Base-by-base conservation (phyloP, 2,797 vertebrate genomes). In the Peromyscus attwateri region DNA sequence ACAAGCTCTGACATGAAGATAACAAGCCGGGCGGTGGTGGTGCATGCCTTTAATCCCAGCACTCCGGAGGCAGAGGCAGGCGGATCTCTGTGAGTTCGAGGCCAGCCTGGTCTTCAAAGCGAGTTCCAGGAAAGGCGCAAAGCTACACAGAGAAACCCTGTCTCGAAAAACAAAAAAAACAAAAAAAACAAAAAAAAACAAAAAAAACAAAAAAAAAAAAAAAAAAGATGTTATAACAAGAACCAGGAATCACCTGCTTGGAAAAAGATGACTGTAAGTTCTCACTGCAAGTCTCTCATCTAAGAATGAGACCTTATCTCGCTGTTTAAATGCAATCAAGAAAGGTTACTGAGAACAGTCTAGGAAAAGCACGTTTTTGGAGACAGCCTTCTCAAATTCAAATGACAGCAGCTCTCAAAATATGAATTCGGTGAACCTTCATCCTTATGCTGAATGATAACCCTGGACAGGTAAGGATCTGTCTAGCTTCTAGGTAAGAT, bases 381-480 rank as follows among this genome's bases (percentile, higher is more conserved):
- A 68, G 73, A n/a, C 10, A 37, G n/a, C 19, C 83, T 94, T 91
- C 64, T 96, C n/a, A 43, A 62, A 87, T 55, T 92, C 57, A 49
- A 37, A 64, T n/a, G 75, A 87, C 0, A 23, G 68, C 3, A 37
- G 76, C 57, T 77, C 34, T 95, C 49, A n/a, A 40, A 76, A 14
- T 27, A 31, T 3, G 31, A 89, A 49, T 55, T 83, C 5, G 12
- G 87, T 70, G 60, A 92, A 70, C 7, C 19, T 70, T 82, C 49
- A 17, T 40, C 46, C 46, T 71, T 3, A 34, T 2, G 3, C 4
- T 23, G 43, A 81, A 76, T 70, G 70, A 34, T 40, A 88, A 43
- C 71, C 62, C 34, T 29, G 77, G 43, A 10, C 13, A 29, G 11
- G 21, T 43, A 37, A 46, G 77, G 52, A 6, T 29, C 19, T 68